These are phyloP conservation scores for Metaphire vulgaris DNA, from an alignment of 1,140 invertebrate genomes.

Conservation along the genomic window DNA sequence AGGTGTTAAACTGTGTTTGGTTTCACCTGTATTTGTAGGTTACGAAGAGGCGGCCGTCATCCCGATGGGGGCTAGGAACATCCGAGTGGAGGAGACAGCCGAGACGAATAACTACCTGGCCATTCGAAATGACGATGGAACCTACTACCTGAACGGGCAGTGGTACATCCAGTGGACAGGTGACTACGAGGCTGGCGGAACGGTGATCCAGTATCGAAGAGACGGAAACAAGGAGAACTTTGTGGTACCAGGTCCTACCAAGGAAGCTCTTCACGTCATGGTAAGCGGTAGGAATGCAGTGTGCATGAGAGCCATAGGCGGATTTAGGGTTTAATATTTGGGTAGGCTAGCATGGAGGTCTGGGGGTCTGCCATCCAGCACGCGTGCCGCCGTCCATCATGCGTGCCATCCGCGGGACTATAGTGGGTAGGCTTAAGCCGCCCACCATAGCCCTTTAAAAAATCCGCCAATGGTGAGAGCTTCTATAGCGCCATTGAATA, in stretches of 20 bases:
- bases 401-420: no score
- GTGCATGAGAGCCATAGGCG: no score
- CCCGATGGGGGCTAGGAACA: slow-evolving; percentile 71
- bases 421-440: no score
- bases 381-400: no score
- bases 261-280: slow-evolving; percentile 73
- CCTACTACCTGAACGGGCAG: slow-evolving; percentile 74
- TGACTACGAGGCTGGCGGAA: slow-evolving; percentile 75
- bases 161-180: slow-evolving; percentile 73
- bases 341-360: no score
- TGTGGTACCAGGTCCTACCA: slow-evolving; percentile 70
- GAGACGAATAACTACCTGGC: slow-evolving; percentile 76
- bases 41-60: slow-evolving; percentile 66
- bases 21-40: no score
- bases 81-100: slow-evolving; percentile 72
- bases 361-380: no score
- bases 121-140: slow-evolving; percentile 63
- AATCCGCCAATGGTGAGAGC: no score
- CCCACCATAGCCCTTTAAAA: no score
- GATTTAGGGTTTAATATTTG: no score
- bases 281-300: slow-evolving; percentile 57
- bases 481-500: no score
- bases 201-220: slow-evolving; percentile 71
- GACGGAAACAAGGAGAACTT: slow-evolving; percentile 74
- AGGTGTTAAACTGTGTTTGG: no score